A percentile compares a stretch with the other conserved stretches of the same genome.
phyloP scores from a whole-genome alignment of 2,797 vertebrate genomes.

The Phoxinus dragarum region DNA sequence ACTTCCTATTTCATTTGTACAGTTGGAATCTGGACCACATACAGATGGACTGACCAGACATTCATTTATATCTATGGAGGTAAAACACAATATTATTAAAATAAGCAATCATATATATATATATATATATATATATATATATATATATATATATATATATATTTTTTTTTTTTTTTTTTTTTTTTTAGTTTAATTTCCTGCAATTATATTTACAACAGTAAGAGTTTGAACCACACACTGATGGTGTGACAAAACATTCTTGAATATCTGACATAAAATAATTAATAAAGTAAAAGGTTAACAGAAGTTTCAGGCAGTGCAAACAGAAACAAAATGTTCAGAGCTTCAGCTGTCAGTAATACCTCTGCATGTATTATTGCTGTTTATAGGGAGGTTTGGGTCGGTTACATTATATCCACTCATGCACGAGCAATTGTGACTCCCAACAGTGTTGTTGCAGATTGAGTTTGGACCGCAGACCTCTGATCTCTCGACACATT shows the following conservation, averaged over 20 bases:
- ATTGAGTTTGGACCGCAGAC: slow-evolving; percentile 39
- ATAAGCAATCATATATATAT: too few relatives aligned
- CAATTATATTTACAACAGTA: too few relatives aligned
- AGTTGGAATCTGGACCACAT: slow-evolving; percentile 17
- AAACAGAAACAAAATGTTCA: background rate
- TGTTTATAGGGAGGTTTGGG: background rate
- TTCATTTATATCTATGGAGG: background rate
- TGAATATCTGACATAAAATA: background rate
- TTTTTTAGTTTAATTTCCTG: background rate
- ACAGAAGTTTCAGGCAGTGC: too few relatives aligned
- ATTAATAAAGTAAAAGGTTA: background rate
- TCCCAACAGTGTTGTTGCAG: slow-evolving; percentile 26
- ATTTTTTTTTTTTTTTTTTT: too few relatives aligned
- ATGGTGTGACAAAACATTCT: too few relatives aligned
- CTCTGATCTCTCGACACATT: slow-evolving; percentile 16
- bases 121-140: too few relatives aligned
- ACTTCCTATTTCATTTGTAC: slow-evolving; percentile 3
- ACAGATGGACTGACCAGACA: slow-evolving; percentile 2
- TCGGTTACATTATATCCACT: slow-evolving; percentile 13
- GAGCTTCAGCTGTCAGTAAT: background rate
- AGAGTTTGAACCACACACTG: too few relatives aligned
- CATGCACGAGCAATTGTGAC: slow-evolving; percentile 15
- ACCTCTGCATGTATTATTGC: slow-evolving; percentile 12
- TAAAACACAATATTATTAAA: background rate
- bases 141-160: too few relatives aligned